phyloP scores from a whole-genome alignment of 1,140 invertebrate genomes.

The Bursaphelenchus mucronatus region DNA sequence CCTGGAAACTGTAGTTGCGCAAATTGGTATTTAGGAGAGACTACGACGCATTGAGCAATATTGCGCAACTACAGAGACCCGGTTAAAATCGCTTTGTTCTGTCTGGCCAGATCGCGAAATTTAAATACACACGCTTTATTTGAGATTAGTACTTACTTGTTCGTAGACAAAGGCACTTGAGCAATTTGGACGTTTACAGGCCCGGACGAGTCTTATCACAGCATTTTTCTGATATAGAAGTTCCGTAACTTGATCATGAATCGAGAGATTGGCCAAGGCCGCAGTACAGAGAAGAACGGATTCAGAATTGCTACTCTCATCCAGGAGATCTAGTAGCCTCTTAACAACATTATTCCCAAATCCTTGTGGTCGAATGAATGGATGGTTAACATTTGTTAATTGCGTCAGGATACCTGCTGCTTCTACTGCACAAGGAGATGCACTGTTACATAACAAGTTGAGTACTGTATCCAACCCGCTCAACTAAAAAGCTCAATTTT shows the following conservation, averaged over 20 bases:
- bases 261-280: slow-evolving; percentile 35
- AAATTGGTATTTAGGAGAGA: too few species aligned
- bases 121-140: too few species aligned
- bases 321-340: slow-evolving; percentile 32
- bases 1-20: too few species aligned
- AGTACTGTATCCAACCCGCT: slow-evolving; percentile 42
- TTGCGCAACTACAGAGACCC: too few species aligned
- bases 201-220: slow-evolving; percentile 23
- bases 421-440: slow-evolving; percentile 38
- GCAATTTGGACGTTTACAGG: slow-evolving; percentile 28
- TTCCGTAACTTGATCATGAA: slow-evolving; percentile 13
- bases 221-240: slow-evolving; percentile 17
- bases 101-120: too few species aligned
- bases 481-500: slow-evolving; percentile 28
- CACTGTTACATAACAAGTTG: slow-evolving; percentile 15
- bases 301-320: slow-evolving; percentile 35
- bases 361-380: slow-evolving; percentile 26
- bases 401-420: slow-evolving; percentile 46
- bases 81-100: too few species aligned
- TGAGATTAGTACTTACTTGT: slow-evolving; percentile 2
- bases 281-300: slow-evolving; percentile 41
- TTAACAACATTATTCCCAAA: background rate
- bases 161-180: slow-evolving; percentile 34
- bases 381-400: slow-evolving; percentile 36
- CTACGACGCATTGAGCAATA: too few species aligned